Conservation (phyloP, 2,888 invertebrate species). For the Bedellia somnulentella region DNA sequence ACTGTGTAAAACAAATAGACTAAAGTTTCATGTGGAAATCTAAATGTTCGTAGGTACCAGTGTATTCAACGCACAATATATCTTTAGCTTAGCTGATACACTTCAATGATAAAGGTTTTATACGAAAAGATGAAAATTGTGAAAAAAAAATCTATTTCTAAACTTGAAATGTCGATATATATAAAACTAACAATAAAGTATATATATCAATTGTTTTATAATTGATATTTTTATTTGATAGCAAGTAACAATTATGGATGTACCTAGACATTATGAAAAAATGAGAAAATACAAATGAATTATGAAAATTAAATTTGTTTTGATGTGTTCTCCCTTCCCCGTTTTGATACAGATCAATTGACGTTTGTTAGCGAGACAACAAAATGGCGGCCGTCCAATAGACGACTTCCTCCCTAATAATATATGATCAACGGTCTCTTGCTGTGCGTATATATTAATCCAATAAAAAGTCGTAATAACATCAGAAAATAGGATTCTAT, state of each 20-base stretch:
- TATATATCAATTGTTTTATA: conserved; percentile 51
- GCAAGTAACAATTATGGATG: conserved; percentile 55
- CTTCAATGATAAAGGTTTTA: too few relatives aligned
- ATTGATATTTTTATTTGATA: conserved; percentile 58
- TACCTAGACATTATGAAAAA: conserved; percentile 49
- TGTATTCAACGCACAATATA: conserved; percentile 60
- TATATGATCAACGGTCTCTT: too few relatives aligned
- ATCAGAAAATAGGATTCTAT: too few relatives aligned
- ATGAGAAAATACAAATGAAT: conserved; percentile 57
- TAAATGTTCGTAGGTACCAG: conserved; percentile 61
- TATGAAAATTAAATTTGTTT: conserved; percentile 36
- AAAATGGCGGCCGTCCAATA: too few relatives aligned
- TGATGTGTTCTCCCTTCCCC: too few relatives aligned
- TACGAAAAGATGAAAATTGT: too few relatives aligned
- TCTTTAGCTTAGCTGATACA: too few relatives aligned
- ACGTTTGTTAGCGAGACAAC: too few relatives aligned
- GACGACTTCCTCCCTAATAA: too few relatives aligned
- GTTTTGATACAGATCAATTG: too few relatives aligned
- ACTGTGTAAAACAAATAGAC: conserved; percentile 53
- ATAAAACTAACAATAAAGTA: conserved; percentile 43
- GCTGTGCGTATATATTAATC: too few relatives aligned
- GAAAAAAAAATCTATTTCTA: conserved; percentile 45
- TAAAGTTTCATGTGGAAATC: conserved; percentile 44
- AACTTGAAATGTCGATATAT: conserved; percentile 48
- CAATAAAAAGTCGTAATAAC: too few relatives aligned